phyloP scores from a whole-genome alignment of 1,140 invertebrate genomes.

The Agrypnia vestita region DNA sequence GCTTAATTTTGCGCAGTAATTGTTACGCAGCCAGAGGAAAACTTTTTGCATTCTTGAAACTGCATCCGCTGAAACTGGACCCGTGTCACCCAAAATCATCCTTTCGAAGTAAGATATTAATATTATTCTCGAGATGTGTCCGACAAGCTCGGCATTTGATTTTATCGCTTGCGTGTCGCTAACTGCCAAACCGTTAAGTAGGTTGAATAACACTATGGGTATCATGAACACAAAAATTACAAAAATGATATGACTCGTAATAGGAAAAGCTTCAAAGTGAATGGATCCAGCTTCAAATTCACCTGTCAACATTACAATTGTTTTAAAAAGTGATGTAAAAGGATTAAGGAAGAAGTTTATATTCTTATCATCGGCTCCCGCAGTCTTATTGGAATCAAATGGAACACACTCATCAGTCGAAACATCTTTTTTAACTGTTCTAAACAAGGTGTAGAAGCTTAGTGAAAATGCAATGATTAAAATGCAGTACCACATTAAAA shows the following conservation, averaged over 20 bases:
- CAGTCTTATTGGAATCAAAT: slow-evolving; percentile 66
- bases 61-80: slow-evolving; percentile 65
- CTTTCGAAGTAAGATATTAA: slow-evolving; percentile 83
- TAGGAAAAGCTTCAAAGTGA: slow-evolving; percentile 80
- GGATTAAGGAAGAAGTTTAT: slow-evolving; percentile 78
- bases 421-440: slow-evolving; percentile 63
- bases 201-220: slow-evolving; percentile 85
- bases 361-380: slow-evolving; percentile 65
- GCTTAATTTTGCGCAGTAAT: slow-evolving; percentile 67
- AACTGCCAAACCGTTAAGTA: slow-evolving; percentile 87
- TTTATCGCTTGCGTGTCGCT: slow-evolving; percentile 85
- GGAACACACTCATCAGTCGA: slow-evolving; percentile 65
- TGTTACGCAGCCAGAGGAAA: slow-evolving; percentile 70
- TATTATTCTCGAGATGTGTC: slow-evolving; percentile 79
- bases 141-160: slow-evolving; percentile 83
- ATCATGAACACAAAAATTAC: slow-evolving; percentile 86
- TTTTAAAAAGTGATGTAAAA: slow-evolving; percentile 82
- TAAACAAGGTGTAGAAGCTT: slow-evolving; percentile 84
- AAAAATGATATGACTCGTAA: slow-evolving; percentile 82
- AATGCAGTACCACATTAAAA: slow-evolving; percentile 84
- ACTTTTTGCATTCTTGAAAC: slow-evolving; percentile 65
- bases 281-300: slow-evolving; percentile 85
- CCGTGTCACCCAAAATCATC: slow-evolving; percentile 75
- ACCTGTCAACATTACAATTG: slow-evolving; percentile 87
- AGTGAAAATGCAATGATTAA: slow-evolving; percentile 86